These are phyloP conservation scores for Lampropteryx suffumata DNA, from an alignment of 2,888 invertebrate genomes.

Conservation along the genomic window DNA sequence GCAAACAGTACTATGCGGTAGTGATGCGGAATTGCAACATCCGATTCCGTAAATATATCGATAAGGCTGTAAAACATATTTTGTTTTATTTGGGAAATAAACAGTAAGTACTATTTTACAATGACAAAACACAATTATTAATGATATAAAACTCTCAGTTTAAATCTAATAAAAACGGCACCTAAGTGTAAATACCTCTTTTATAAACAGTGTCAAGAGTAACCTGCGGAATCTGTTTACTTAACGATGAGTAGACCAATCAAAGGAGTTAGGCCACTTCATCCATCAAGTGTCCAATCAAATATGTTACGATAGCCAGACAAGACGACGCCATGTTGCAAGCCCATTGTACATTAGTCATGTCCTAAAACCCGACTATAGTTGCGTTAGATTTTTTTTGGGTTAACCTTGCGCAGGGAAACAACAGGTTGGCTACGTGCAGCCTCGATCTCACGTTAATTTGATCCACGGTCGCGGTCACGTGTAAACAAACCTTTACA, in stretches of 20 bases:
- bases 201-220: conserved; percentile 20
- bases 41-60: conserved; percentile 23
- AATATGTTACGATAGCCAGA: conserved; percentile 9
- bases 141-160: no score
- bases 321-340: conserved; percentile 55
- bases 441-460: conserved; percentile 69
- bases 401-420: conserved; percentile 59
- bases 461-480: conserved; percentile 62
- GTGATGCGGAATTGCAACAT: conserved; percentile 39
- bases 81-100: no score
- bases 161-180: conserved; percentile 15
- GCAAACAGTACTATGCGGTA: conserved; percentile 36
- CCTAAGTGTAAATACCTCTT: conserved; percentile 17
- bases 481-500: conserved; percentile 57
- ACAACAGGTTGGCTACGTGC: conserved; percentile 66
- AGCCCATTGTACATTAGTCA: conserved; percentile 71
- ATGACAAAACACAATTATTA: no score
- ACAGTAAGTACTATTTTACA: no score
- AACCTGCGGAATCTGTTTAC: conserved; percentile 19
- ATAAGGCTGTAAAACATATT: no score
- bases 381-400: conserved; percentile 66
- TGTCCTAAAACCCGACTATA: conserved; percentile 63
- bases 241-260: conserved; percentile 25
- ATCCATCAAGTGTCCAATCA: conserved; percentile 10
- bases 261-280: background rate